Base-by-base conservation (phyloP, 2,113 vertebrate genomes). In the Conger conger region DNA sequence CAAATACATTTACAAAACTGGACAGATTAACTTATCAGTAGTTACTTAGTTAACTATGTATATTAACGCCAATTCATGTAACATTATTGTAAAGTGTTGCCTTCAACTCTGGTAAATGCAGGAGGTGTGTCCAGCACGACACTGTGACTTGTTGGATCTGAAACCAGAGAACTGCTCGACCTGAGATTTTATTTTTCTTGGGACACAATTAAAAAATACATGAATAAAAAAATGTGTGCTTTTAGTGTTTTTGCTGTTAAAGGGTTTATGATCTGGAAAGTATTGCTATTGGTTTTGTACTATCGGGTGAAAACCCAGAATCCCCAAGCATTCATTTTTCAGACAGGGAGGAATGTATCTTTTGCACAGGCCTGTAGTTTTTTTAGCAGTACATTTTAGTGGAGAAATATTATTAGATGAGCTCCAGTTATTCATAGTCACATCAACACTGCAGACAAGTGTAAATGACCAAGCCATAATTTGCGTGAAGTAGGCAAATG, bases 391-490 rank as follows among this genome's bases (percentile, higher is more conserved):
- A 76, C 30, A n/a, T 3, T 53, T 83, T n/a, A 50, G n/a, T n/a
- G 20, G 23, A 36, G 27, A 73, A 73, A 73, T 73, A 73, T 20
- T 79, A 79, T 60, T 79, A 60, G 36, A 40, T 45, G 16, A n/a
- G 2, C 53, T 37, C 45, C 40, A 82, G 77, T 86, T 79, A 80
- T 83, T 91, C 79, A 89, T 91, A 91, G 91, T 90, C 86, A 91
- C 87, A 89, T 84, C 88, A 88, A 85, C 83, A 82, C 84, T 11
- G 82, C 76, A 15, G 81, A 84, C 53, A 38, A 30, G 18, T 57
- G 78, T 86, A 77, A 88, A 85, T 5, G 83, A 86, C 82, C 80
- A 87, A 86, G 89, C 87, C n/a, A 90, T 92, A 87, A 92, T 92
- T 84, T 86, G 83, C 89, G 86, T 80, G 84, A 92, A 91, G 91